phyloP scores from a whole-genome alignment of 2,797 vertebrate genomes.

The Echeneis naucrates region DNA sequence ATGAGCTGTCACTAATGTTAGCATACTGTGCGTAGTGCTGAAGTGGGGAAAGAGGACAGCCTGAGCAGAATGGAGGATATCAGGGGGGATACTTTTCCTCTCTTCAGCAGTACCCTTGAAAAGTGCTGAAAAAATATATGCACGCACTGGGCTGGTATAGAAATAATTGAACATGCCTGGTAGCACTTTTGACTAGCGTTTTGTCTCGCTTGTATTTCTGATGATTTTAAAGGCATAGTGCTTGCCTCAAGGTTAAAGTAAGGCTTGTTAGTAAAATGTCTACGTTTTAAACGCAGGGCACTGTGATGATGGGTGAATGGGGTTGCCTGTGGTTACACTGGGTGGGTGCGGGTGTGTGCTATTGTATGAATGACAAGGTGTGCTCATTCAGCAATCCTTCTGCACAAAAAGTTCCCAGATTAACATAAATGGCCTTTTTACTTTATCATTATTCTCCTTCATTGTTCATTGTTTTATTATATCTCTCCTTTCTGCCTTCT shows the following conservation, averaged over 20 bases:
- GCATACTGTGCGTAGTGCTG: constrained; percentile 44
- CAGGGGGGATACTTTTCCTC: constrained; percentile 44
- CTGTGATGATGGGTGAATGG: constrained; percentile 13
- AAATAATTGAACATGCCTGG: constrained; percentile 23
- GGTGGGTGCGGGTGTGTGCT: constrained; percentile 5
- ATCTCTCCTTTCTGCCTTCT: constrained; percentile 1
- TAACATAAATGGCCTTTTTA: not conserved
- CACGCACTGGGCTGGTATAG: constrained; percentile 16
- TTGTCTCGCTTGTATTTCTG: constrained; percentile 27
- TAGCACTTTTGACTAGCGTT: constrained; percentile 24
- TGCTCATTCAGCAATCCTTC: constrained; percentile 7
- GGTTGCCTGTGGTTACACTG: not conserved
- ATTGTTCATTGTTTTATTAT: not conserved
- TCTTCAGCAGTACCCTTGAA: constrained; percentile 50
- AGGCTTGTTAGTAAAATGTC: constrained; percentile 30
- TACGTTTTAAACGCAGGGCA: constrained; percentile 10
- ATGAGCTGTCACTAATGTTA: constrained; percentile 54
- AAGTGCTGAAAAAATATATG: constrained; percentile 32
- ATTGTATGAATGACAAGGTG: constrained; percentile 24
- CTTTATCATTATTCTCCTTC: not conserved
- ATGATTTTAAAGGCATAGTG: constrained; percentile 21
- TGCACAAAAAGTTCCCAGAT: not conserved
- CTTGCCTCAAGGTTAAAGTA: constrained; percentile 16
- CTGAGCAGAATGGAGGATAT: constrained; percentile 40
- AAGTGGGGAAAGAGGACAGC: constrained; percentile 65